Base-by-base conservation (phyloP, 2,797 vertebrate species). In the Cossypha caffra region DNA sequence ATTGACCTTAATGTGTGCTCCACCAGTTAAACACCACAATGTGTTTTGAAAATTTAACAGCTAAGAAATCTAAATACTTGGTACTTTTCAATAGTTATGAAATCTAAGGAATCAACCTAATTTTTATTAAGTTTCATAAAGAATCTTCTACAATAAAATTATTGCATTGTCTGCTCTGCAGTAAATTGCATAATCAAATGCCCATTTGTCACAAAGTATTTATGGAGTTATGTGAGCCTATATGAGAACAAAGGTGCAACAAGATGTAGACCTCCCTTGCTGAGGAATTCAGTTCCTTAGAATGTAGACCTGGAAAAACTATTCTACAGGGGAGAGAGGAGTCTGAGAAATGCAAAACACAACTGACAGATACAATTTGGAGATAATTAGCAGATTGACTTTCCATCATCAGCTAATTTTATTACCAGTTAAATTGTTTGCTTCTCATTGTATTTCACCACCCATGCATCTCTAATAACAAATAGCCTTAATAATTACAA, bases 401-500 rank as follows among this genome's bases (percentile, higher is more conserved):
- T 95, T 92, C 77, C 67, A 74, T 66, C 68, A 90, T 81, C 91
- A 91, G 87, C 81, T 95, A 91, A 95, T 94, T 96, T 96, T 88
- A 87, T 93, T 92, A 96, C 62, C 67, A 59, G 79, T 78, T 88
- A 92, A 91, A 86, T 86, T 92, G 68, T 89, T 96, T 91, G 71
- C 38, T 85, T 93, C 51, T 87, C 59, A 74, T 88, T 95, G 81
- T 89, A 88, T 93, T 90, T 95, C 64, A 81, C 81, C 61, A 81
- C 64, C 50, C 88, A 67, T 80, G 84, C 73, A 90, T 87, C 73
- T 89, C 38, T 96, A 91, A 95, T 88, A 97, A 94, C 79, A 95
- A 96, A 94, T 83, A 94, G 59, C 66, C 80, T 78, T 93, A 95
- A 94, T 97, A 97, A 97, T 95, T 96, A 94, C 67, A 64, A 92